Percentiles rank a stretch among this genome's conserved stretches.
phyloP scores from a whole-genome alignment of 2,888 invertebrate genomes.

The Cheilosia variabilis region DNA sequence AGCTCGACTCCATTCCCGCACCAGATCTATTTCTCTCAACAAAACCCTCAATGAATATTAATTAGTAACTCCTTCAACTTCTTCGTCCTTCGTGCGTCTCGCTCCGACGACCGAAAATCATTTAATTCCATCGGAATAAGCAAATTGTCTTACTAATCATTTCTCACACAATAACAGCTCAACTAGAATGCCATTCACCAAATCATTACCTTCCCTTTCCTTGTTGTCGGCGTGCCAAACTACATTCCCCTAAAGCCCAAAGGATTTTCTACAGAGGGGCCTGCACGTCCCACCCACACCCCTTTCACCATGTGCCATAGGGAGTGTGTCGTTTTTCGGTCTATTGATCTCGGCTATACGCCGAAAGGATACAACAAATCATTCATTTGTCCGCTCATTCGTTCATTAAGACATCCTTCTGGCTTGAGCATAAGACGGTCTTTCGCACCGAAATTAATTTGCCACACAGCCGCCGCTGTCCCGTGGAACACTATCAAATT shows the following conservation, averaged over 20 bases:
- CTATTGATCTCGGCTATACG: conserved; percentile 15
- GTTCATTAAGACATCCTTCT: conserved; percentile 63
- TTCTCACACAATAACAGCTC: conserved; percentile 60
- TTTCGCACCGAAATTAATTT: conserved; percentile 55
- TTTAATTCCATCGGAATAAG: conserved; percentile 60
- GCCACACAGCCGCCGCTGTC: conserved; percentile 41
- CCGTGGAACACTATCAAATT: conserved; percentile 52
- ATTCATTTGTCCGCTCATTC: conserved; percentile 61
- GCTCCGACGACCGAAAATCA: conserved; percentile 31
- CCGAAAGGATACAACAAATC: conserved; percentile 53
- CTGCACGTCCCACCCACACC: too few relatives aligned
- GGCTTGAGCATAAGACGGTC: conserved; percentile 23
- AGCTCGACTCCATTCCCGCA: neutral
- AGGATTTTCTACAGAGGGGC: conserved; percentile 15
- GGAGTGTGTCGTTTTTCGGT: conserved; percentile 28
- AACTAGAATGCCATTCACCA: conserved; percentile 26
- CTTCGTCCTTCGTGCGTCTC: conserved; percentile 4
- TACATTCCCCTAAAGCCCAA: conserved; percentile 22
- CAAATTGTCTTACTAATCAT: conserved; percentile 68
- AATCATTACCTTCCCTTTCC: conserved; percentile 15
- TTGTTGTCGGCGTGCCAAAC: neutral
- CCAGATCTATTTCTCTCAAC: conserved; percentile 17
- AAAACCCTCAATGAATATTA: conserved; percentile 64
- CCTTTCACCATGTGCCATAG: neutral
- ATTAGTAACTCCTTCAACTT: conserved; percentile 44